phyloP scores from a whole-genome alignment of 2,888 invertebrate genomes.

The Andrena hattorfiana region DNA sequence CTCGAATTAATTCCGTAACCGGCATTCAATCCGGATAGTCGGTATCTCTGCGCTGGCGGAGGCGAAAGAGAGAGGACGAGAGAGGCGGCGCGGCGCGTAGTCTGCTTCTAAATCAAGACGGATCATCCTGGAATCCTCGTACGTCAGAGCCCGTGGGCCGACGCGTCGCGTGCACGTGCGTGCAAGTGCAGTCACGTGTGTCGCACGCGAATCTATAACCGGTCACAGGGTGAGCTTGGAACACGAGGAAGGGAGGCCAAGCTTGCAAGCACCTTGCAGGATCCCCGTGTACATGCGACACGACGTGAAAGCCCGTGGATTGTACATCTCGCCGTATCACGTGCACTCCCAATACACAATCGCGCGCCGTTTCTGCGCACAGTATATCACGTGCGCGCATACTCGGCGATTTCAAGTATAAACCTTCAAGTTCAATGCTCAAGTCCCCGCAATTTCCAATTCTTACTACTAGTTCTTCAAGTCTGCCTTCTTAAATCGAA shows the following conservation, averaged over 20 bases:
- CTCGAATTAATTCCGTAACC: slow-evolving; percentile 56
- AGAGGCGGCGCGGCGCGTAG: slow-evolving; percentile 20
- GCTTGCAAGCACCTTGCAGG: slow-evolving; percentile 15
- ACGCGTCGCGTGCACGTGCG: slow-evolving; percentile 47
- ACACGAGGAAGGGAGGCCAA: not conserved
- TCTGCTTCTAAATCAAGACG: slow-evolving; percentile 60
- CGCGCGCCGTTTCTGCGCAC: not conserved
- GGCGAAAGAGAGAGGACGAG: not conserved
- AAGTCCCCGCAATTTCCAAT: too few species aligned
- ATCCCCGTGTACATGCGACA: slow-evolving; percentile 18
- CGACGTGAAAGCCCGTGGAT: slow-evolving; percentile 33
- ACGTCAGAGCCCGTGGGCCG: slow-evolving; percentile 45
- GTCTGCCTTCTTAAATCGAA: too few species aligned
- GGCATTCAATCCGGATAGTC: slow-evolving; percentile 49
- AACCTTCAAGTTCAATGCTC: too few species aligned
- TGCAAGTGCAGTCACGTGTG: slow-evolving; percentile 47
- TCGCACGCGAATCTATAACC: slow-evolving; percentile 46
- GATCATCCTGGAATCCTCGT: slow-evolving; percentile 57
- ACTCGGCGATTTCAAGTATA: not conserved
- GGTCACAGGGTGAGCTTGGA: not conserved
- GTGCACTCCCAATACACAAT: slow-evolving; percentile 33
- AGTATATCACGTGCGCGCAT: not conserved
- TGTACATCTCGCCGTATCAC: slow-evolving; percentile 34
- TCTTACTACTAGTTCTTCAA: too few species aligned
- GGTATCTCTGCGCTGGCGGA: slow-evolving; percentile 25